Evolutionary conservation across 2,797 vertebrate species (phyloP).

Genomic region (Kryptopterus vitreolus): DNA sequence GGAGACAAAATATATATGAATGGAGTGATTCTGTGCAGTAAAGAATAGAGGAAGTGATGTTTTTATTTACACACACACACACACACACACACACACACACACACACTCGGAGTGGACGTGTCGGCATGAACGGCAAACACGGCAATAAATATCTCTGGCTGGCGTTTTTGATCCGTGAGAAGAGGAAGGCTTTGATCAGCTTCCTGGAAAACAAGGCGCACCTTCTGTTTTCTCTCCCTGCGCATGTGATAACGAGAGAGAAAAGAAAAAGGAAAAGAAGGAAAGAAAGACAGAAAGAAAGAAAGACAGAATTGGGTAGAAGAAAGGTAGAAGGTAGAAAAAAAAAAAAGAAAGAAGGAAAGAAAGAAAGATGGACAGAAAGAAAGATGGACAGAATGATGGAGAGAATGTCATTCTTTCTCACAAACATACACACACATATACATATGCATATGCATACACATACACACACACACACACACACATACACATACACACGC

Average conservation of each 20-base stretch:
- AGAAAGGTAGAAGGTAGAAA: too few relatives aligned
- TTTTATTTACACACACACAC: not conserved
- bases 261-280: conserved; percentile 30
- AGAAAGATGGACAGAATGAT: too few relatives aligned
- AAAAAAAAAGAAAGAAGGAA: too few relatives aligned
- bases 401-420: too few relatives aligned
- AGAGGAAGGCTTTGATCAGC: conserved; percentile 70
- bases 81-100: not conserved
- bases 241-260: conserved; percentile 23
- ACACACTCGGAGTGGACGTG: conserved; percentile 48
- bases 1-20: not conserved
- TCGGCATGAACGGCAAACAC: conserved; percentile 65
- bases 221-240: conserved; percentile 43
- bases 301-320: too few relatives aligned
- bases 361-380: too few relatives aligned
- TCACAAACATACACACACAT: too few relatives aligned
- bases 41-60: conserved; percentile 8
- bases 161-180: conserved; percentile 68
- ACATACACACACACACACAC: too few relatives aligned
- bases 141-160: conserved; percentile 68
- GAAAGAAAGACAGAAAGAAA: not conserved
- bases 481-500: too few relatives aligned
- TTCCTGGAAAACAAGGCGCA: conserved; percentile 64
- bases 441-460: too few relatives aligned
- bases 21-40: not conserved